These are phyloP conservation scores for Holothuria leucospilota DNA, from an alignment of 53 echinoderm and acorn worm species.

Conservation along the genomic window DNA sequence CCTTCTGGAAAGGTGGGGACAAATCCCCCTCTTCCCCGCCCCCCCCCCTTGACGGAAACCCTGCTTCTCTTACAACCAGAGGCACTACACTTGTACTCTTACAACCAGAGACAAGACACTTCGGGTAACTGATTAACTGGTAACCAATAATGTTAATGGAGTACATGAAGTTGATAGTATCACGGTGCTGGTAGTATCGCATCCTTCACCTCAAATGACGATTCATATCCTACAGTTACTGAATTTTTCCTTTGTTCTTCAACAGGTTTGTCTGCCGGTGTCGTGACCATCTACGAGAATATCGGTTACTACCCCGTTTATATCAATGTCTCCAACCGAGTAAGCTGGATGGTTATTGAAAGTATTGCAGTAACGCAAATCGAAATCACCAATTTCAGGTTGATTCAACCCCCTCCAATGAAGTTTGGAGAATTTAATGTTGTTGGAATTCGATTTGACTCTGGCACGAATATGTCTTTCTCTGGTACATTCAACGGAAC, in stretches of 20 bases:
- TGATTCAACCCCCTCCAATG: conserved; percentile 76
- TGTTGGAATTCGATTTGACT: conserved; percentile 76
- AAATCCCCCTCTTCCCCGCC: no score
- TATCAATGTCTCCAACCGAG: conserved; percentile 83
- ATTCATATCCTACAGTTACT: no score
- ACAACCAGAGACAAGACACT: no score
- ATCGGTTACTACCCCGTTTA: conserved; percentile 79
- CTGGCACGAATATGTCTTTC: conserved; percentile 77
- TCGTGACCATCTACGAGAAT: conserved; percentile 72
- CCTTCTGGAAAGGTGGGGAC: no score
- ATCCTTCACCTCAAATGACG: no score
- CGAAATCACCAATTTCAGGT: conserved; percentile 79
- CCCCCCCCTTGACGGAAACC: no score
- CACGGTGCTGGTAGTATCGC: no score
- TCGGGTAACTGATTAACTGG: no score
- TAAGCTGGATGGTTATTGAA: conserved; percentile 75
- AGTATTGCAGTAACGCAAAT: conserved; percentile 76
- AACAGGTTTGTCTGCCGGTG: conserved; percentile 72
- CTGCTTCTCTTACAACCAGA: no score
- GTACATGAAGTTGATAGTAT: no score
- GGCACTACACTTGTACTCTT: no score
- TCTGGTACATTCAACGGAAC: conserved; percentile 63
- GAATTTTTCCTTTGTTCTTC: not conserved
- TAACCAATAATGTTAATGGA: no score
- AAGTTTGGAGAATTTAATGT: conserved; percentile 72